phyloP scores from a whole-genome alignment of 2,113 vertebrate genomes.

The Myiagra hebetior region DNA sequence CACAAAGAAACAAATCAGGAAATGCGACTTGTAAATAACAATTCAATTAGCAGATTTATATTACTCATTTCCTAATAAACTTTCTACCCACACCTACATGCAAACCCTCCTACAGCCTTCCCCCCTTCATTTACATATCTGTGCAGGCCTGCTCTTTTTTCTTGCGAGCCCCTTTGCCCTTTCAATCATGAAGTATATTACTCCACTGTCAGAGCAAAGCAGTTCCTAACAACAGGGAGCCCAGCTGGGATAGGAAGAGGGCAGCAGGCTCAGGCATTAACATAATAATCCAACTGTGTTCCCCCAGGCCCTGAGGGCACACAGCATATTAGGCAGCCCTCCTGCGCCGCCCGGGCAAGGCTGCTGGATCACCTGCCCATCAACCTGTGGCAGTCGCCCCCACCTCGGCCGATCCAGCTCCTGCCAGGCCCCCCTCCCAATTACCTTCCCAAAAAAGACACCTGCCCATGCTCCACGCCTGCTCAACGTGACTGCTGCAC shows the following conservation, averaged over 20 bases:
- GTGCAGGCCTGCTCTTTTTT: conserved; percentile 79
- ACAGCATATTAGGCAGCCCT: conserved; percentile 95
- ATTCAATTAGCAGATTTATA: conserved; percentile 54
- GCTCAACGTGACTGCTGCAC: conserved; percentile 19
- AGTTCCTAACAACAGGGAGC: conserved; percentile 94
- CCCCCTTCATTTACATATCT: conserved; percentile 87
- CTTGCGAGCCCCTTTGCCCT: conserved; percentile 92
- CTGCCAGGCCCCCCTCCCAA: conserved; percentile 63
- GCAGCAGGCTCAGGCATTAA: conserved; percentile 98
- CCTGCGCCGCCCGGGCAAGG: conserved; percentile 79
- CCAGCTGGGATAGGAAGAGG: conserved; percentile 97
- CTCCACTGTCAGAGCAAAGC: conserved; percentile 98
- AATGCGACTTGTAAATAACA: conserved; percentile 40
- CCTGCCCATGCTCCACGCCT: conserved; percentile 25
- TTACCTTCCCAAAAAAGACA: conserved; percentile 63
- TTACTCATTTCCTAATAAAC: conserved; percentile 66
- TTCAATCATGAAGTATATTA: conserved; percentile 99
- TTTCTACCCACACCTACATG: conserved; percentile 12
- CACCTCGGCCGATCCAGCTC: conserved; percentile 61
- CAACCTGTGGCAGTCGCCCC: conserved; percentile 87
- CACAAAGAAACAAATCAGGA: conserved; percentile 59
- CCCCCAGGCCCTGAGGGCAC: conserved; percentile 96
- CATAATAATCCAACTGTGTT: conserved; percentile 98
- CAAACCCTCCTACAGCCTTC: conserved; percentile 64
- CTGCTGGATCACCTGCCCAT: conserved; percentile 83